phyloP scores from a whole-genome alignment of 2,113 vertebrate species.

The Sialia sialis region DNA sequence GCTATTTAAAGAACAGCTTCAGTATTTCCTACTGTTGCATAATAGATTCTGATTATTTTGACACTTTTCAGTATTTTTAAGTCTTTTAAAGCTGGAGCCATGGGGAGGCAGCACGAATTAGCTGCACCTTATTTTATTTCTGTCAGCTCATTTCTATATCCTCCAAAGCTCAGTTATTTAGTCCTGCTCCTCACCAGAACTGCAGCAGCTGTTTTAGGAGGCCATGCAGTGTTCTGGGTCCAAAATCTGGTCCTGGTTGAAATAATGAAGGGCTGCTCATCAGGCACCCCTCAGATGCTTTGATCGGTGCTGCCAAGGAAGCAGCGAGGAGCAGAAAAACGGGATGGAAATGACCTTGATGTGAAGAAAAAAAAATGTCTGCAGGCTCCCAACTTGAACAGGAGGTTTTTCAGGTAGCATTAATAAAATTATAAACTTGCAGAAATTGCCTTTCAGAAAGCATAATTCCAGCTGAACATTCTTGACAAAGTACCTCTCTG shows the following conservation, averaged over 20 bases:
- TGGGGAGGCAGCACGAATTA: not conserved
- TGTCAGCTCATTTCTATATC: not conserved
- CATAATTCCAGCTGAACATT: not conserved
- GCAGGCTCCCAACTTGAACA: not conserved
- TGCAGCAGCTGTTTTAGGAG: not conserved
- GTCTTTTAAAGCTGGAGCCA: not conserved
- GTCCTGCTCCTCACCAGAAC: not conserved
- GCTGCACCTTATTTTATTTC: not conserved
- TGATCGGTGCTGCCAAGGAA: rapidly evolving
- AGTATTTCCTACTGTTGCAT: not conserved
- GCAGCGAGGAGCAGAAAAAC: not conserved
- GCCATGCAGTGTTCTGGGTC: not conserved
- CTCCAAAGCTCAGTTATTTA: not conserved
- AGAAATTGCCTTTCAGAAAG: not conserved
- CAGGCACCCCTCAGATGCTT: not conserved
- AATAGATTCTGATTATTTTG: not conserved
- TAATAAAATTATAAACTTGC: rapidly evolving
- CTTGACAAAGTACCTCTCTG: not conserved
- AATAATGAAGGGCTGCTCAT: not conserved
- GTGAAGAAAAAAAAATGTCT: not conserved
- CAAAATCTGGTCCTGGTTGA: not conserved
- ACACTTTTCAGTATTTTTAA: not conserved
- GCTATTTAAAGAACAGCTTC: constrained; percentile 4
- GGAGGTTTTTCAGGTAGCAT: not conserved
- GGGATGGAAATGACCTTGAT: not conserved